Evolutionary conservation across 2,888 invertebrate species (phyloP).

Genomic region (Andrena flavipes): DNA sequence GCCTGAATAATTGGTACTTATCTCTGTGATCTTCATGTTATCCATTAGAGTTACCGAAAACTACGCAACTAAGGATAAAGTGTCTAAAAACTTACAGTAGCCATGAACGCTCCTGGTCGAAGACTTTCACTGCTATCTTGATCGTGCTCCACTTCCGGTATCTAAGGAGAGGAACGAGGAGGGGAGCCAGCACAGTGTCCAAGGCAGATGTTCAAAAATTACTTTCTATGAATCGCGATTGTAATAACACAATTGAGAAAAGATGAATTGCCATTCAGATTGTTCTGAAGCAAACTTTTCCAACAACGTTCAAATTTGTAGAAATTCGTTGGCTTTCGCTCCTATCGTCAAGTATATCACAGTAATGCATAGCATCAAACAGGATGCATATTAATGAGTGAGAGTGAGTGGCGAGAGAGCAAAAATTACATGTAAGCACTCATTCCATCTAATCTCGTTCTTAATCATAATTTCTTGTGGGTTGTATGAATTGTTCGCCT

Average conservation of each 20-base stretch:
- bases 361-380: too few relatives aligned
- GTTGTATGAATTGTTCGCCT: too few relatives aligned
- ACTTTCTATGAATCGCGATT: conserved; percentile 15
- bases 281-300: too few relatives aligned
- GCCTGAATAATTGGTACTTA: neutral
- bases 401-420: too few relatives aligned
- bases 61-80: neutral
- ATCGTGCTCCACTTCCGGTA: conserved; percentile 65
- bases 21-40: conserved; percentile 1
- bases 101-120: conserved; percentile 56
- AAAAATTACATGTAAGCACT: too few relatives aligned
- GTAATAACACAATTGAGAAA: neutral
- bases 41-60: neutral
- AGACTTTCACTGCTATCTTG: conserved; percentile 75
- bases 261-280: too few relatives aligned
- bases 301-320: neutral
- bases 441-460: too few relatives aligned
- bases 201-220: neutral
- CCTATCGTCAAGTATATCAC: too few relatives aligned
- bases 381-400: too few relatives aligned
- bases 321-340: too few relatives aligned
- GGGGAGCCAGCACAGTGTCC: neutral
- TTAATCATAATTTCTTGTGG: too few relatives aligned
- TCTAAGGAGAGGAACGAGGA: conserved; percentile 33
- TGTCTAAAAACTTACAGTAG: conserved; percentile 40